phyloP scores from a whole-genome alignment of 2,888 invertebrate species.

The Chrysolina oricalcia region DNA sequence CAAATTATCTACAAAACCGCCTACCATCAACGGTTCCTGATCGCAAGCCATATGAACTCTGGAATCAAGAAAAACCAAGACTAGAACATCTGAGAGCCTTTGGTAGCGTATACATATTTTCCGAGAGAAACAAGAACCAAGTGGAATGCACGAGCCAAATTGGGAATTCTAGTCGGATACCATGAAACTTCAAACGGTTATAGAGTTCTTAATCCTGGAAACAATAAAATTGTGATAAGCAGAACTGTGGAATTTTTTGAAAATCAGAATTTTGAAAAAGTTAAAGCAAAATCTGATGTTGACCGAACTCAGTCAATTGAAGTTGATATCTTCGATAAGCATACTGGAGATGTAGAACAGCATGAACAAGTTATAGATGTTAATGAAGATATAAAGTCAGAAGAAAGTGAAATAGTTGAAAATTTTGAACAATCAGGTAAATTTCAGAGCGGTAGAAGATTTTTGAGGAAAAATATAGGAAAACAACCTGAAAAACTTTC shows the following conservation, averaged over 20 bases:
- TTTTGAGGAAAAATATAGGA: constrained; percentile 49
- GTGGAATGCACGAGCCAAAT: constrained; percentile 52
- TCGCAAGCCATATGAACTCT: constrained; percentile 53
- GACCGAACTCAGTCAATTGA: too few species aligned
- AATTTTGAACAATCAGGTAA: background rate
- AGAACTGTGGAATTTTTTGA: too few species aligned
- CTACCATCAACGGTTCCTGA: background rate
- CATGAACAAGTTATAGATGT: background rate
- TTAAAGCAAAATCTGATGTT: background rate
- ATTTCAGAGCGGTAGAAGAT: too few species aligned
- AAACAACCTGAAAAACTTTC: too few species aligned
- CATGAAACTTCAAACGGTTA: background rate
- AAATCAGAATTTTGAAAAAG: background rate
- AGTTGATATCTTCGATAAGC: too few species aligned
- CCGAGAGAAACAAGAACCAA: constrained; percentile 53
- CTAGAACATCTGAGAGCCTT: constrained; percentile 56
- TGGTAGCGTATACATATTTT: background rate
- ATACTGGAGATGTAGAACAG: too few species aligned
- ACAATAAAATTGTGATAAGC: too few species aligned
- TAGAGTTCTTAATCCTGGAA: too few species aligned
- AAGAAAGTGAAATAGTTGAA: background rate
- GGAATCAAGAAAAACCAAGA: constrained; percentile 54
- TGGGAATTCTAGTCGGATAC: background rate
- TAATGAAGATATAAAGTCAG: background rate
- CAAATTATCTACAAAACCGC: too few species aligned